Evolutionary conservation across 2,797 vertebrate species (phyloP).

Genomic region (Myotis pilosus): DNA sequence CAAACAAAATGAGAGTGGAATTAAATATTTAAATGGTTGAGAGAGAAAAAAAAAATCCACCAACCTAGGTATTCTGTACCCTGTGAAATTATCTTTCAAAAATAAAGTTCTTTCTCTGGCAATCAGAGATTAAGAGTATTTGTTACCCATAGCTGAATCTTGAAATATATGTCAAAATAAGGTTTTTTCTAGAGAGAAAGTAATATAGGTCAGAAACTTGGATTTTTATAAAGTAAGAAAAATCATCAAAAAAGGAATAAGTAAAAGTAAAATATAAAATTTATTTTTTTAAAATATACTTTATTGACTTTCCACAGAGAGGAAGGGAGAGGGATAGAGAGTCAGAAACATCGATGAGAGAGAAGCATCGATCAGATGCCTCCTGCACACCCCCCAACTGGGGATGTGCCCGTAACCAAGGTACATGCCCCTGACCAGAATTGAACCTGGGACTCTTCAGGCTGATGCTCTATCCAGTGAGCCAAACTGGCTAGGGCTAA

Average conservation of each 20-base stretch:
- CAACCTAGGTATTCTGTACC: background rate
- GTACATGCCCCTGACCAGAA: too few relatives aligned
- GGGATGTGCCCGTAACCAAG: too few relatives aligned
- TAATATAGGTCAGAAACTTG: background rate
- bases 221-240: background rate
- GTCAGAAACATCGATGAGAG: too few relatives aligned
- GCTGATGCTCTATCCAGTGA: too few relatives aligned
- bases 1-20: background rate
- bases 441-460: too few relatives aligned
- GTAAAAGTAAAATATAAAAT: background rate
- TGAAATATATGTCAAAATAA: background rate
- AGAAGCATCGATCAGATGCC: too few relatives aligned
- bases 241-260: background rate
- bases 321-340: too few relatives aligned
- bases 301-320: too few relatives aligned
- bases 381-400: too few relatives aligned
- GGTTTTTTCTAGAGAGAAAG: background rate
- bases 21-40: background rate
- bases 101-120: background rate
- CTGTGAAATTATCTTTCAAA: background rate
- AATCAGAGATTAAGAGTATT: background rate
- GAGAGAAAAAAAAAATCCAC: background rate
- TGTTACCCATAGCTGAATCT: background rate
- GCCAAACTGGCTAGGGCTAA: background rate
- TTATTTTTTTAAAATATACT: background rate